Base-by-base conservation (phyloP, 1,140 invertebrate genomes). In the Littorina saxatilis region DNA sequence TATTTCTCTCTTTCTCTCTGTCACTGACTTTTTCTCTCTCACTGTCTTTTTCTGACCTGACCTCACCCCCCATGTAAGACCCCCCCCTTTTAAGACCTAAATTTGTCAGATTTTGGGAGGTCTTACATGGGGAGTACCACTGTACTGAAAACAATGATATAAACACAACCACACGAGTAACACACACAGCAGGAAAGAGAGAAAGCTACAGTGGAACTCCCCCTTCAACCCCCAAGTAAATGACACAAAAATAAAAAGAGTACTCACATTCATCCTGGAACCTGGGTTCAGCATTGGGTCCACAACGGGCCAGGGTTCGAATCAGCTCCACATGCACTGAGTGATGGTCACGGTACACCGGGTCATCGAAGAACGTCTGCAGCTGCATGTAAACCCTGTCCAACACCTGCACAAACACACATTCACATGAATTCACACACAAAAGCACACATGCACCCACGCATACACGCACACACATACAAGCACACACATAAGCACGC, bases 361-460 rank as follows among this genome's bases (percentile, higher is more conserved):
- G 91, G 84, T 95, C 94, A 84, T 93, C 93, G 63, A 95, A 89
- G 58, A 95, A 95, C 4, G 93, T 94, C 91, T 96, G 95, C n/a
- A 96, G 89, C 86, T 96, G 95, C 90, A 96, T 93, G 86, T 95
- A 94, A 47, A 94, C 94, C 91, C 96, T 95, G 86, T 96, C 95
- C 75, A 95, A 93, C 29, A 95, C 94, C 93, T 95, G 91, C 27
- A 79, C 37, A 75, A 13, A 63, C 37, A 61, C 32, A 63, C 29
- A 66, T 32, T 27, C n/a, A n/a, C n/a, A n/a, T n/a, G n/a, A n/a
- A n/a, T n/a, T n/a, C n/a, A n/a, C n/a, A n/a, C n/a, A n/a, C n/a
- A n/a, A n/a, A n/a, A n/a, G n/a, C n/a, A n/a, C n/a, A n/a, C n/a
- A n/a, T n/a, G n/a, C n/a, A n/a, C n/a, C n/a, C n/a, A n/a, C n/a